Conservation (phyloP, 2,113 vertebrate genomes). For the Pedetes capensis region DNA sequence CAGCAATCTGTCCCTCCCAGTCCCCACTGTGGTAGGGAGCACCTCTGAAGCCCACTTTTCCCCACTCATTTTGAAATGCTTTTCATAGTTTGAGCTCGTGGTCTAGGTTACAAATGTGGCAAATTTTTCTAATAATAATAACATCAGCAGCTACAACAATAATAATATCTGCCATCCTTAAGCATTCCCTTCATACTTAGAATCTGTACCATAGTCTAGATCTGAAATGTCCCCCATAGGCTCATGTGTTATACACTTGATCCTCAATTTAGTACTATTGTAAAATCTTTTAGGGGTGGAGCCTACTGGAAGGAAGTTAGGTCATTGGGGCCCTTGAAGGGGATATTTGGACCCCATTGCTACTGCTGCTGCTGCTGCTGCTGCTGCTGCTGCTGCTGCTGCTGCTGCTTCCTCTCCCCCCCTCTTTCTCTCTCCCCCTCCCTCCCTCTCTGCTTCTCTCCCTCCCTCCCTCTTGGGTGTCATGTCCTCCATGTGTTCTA, state of each 20-base stretch:
- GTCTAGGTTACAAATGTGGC: neutral
- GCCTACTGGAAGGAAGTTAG: neutral
- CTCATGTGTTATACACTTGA: neutral
- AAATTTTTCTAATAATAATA: neutral
- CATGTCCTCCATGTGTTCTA: neutral
- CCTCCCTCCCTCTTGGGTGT: neutral
- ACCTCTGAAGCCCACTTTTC: neutral
- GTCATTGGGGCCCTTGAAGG: neutral
- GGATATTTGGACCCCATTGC: neutral
- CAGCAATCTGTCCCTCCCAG: neutral
- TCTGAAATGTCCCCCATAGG: neutral
- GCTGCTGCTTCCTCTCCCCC: no score
- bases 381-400: no score
- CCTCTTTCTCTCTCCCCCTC: no score
- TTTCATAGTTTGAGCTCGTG: neutral
- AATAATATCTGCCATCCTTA: neutral
- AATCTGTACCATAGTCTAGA: neutral
- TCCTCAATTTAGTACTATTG: neutral
- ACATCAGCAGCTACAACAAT: no score
- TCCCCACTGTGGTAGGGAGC: neutral
- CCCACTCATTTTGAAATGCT: neutral
- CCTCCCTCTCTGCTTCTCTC: rapidly evolving
- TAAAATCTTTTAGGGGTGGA: neutral
- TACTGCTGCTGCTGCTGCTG: no score
- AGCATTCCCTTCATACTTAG: neutral